Base-by-base conservation (phyloP, 2,797 vertebrate species). In the Crax fasciolata region DNA sequence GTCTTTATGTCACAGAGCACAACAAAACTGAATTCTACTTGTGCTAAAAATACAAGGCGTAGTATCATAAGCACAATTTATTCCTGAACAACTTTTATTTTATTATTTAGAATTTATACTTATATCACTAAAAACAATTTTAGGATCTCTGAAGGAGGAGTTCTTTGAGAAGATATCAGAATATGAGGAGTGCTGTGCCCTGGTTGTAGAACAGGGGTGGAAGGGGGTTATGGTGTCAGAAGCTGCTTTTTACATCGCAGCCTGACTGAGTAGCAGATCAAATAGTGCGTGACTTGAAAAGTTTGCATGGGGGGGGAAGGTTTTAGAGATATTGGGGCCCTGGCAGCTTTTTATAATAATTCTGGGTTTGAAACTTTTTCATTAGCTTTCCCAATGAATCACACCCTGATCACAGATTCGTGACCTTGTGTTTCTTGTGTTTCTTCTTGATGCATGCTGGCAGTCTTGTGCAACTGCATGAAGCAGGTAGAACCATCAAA, bases 21-120 rank as follows among this genome's bases (percentile, higher is more conserved):
- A 35, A 12, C 28, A 16, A 57, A 24, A 15, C 15, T 41, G 71
- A 70, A 63, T 73, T 35, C 15, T 57, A 1, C 39, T 1, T 3
- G 19, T 19, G 74, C 55, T 82, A 35, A 84, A 91, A 85, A 41
- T 8, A 44, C 41, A 38, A 8, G 17, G 43, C 7, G 1, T 2
- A 14, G 51, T 19, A 48, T 16, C 0, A 0, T 18, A 68, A 52
- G 30, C 4, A 28, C 35, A 3, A 46, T 21, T 77, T 8, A 35
- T 61, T 61, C 41, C 49, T 35, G 14, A 27, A 57, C 32, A 23
- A 57, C 11, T 32, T 57, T 32, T 19, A 57, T 57, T 57, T 21
- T 57, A 13, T 32, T 32, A 13, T 32, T 57, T 23, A 57, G 21
- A 57, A 32, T 18, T 32, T 32, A 23, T 23, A 32, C 9, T 32